A percentile compares a stretch with the other conserved stretches of the same genome.
These are phyloP conservation scores for Ibycter americanus DNA, from an alignment of 2,797 vertebrate genomes.

Conservation along the genomic window DNA sequence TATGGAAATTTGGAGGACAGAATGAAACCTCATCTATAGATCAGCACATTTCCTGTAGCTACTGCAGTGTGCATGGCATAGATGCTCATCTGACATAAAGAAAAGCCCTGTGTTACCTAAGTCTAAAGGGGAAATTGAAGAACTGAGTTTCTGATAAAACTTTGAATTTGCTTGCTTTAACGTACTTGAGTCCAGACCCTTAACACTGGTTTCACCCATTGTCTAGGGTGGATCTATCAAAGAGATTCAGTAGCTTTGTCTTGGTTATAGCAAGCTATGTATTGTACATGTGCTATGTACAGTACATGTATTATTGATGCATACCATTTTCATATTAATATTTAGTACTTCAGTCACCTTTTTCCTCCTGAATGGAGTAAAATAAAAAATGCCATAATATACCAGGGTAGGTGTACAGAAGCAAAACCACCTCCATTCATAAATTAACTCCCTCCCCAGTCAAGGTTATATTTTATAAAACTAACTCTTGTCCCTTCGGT, in stretches of 20 bases:
- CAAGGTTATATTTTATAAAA: conserved; percentile 12
- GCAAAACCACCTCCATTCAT: conserved; percentile 1
- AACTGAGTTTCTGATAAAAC: neutral
- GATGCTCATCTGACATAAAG: neutral
- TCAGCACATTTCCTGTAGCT: neutral
- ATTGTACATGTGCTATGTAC: neutral
- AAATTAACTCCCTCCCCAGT: conserved; percentile 8
- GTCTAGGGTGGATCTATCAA: neutral
- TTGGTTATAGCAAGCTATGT: neutral
- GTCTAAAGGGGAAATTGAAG: neutral
- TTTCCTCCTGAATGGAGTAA: neutral
- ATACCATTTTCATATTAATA: neutral
- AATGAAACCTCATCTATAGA: neutral
- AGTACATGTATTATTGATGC: neutral
- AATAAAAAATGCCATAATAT: neutral
- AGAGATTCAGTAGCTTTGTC: neutral
- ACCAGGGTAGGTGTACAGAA: neutral
- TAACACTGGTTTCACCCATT: neutral
- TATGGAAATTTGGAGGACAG: neutral
- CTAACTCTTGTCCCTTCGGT: neutral
- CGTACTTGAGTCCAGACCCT: neutral
- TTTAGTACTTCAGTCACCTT: neutral
- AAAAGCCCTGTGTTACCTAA: neutral
- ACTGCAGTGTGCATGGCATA: neutral
- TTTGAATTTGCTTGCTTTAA: neutral